Percentiles rank a stretch among this genome's conserved stretches.
Conservation (phyloP, 2,113 vertebrate genomes). For the Syngnathus typhle region DNA sequence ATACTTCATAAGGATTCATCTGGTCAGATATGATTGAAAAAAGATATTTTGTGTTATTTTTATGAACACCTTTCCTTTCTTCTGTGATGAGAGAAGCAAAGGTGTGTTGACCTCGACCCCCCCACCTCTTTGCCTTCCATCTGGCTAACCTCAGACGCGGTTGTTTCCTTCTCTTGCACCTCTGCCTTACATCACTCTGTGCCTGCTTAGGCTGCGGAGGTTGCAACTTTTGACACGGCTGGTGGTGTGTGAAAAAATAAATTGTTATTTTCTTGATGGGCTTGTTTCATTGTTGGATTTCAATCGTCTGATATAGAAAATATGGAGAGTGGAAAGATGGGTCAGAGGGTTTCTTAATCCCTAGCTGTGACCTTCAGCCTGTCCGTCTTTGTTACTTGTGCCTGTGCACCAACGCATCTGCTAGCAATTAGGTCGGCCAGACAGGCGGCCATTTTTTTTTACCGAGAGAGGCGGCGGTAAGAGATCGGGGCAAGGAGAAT, state of each 20-base stretch:
- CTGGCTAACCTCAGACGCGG: slow-evolving; percentile 69
- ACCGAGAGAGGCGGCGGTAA: neutral
- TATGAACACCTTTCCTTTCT: neutral
- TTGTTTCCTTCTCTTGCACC: slow-evolving; percentile 62
- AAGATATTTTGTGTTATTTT: neutral
- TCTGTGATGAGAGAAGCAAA: slow-evolving; percentile 19
- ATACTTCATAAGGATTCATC: neutral
- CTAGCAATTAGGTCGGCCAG: slow-evolving; percentile 70
- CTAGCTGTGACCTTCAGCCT: slow-evolving; percentile 33
- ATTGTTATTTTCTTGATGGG: slow-evolving; percentile 29
- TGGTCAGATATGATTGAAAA: neutral
- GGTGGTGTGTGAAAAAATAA: slow-evolving; percentile 6
- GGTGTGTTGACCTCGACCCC: slow-evolving; percentile 29
- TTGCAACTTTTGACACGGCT: slow-evolving; percentile 9
- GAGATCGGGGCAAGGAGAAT: neutral
- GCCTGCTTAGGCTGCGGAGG: slow-evolving; percentile 36
- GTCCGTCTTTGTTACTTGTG: slow-evolving; percentile 39
- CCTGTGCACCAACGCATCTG: slow-evolving; percentile 76
- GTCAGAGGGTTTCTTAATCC: neutral
- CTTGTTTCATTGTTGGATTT: slow-evolving; percentile 39
- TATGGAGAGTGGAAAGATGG: slow-evolving; percentile 11
- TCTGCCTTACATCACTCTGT: slow-evolving; percentile 67
- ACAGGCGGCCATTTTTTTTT: slow-evolving; percentile 61
- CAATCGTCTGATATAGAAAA: slow-evolving; percentile 2
- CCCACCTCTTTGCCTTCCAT: slow-evolving; percentile 42